Conservation (phyloP, 2,113 vertebrate genomes). For the Zootoca vivipara region DNA sequence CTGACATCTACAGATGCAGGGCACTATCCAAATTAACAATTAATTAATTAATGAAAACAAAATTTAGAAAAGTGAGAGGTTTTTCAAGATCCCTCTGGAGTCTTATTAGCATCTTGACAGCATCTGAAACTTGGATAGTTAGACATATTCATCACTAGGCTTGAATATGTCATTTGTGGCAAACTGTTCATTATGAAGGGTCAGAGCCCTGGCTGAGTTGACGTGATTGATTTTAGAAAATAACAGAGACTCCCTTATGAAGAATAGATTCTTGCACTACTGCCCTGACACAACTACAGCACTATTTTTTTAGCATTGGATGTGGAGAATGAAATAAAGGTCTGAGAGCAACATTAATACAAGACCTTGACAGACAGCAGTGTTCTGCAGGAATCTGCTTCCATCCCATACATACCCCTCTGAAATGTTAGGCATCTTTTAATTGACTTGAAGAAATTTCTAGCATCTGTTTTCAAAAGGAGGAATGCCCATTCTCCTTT, state of each 20-base stretch:
- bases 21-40: too few species aligned
- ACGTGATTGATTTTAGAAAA: background rate
- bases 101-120: constrained; percentile 31
- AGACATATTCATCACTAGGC: constrained; percentile 37
- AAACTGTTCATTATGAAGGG: background rate
- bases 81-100: too few species aligned
- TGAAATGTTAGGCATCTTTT: constrained; percentile 59
- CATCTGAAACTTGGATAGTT: constrained; percentile 44
- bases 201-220: background rate
- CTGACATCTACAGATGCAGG: too few species aligned
- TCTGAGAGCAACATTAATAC: constrained; percentile 56
- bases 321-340: constrained; percentile 59
- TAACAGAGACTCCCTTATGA: constrained; percentile 1
- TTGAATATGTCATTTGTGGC: constrained; percentile 46
- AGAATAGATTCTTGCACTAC: background rate
- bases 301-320: constrained; percentile 52
- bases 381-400: constrained; percentile 51
- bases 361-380: constrained; percentile 48
- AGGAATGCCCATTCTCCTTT: constrained; percentile 34
- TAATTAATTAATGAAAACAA: too few species aligned
- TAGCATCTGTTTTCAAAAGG: constrained; percentile 50
- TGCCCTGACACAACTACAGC: constrained; percentile 18
- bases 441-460: constrained; percentile 60
- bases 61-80: too few species aligned
- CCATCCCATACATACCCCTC: constrained; percentile 44